A percentile compares a stretch with the other conserved stretches of the same genome.
phyloP scores from a whole-genome alignment of 2,113 vertebrate genomes.

The Scortum barcoo region DNA sequence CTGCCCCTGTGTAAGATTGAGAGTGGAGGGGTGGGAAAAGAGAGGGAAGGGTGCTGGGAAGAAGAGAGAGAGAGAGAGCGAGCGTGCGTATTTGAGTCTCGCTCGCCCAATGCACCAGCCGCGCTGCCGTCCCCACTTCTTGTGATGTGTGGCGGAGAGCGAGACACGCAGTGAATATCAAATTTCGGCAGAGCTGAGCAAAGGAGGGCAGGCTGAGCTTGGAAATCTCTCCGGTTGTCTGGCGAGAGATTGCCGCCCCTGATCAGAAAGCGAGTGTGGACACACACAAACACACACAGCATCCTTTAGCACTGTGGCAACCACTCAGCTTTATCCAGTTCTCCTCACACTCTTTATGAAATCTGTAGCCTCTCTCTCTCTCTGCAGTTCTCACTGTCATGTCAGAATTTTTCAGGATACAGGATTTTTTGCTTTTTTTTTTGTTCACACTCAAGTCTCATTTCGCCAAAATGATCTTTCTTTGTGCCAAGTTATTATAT shows the following conservation, averaged over 20 bases:
- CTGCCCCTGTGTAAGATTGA: slow-evolving; percentile 25
- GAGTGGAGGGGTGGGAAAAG: slow-evolving; percentile 1
- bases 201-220: slow-evolving; percentile 60
- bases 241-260: slow-evolving; percentile 30
- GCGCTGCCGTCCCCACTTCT: slow-evolving; percentile 29
- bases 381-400: neutral
- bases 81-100: neutral
- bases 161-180: slow-evolving; percentile 72
- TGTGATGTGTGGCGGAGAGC: slow-evolving; percentile 60
- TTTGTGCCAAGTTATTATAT: neutral
- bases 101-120: slow-evolving; percentile 61
- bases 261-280: slow-evolving; percentile 33
- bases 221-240: slow-evolving; percentile 54
- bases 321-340: neutral
- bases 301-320: slow-evolving; percentile 10
- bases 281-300: slow-evolving; percentile 6
- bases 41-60: slow-evolving; percentile 1
- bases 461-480: neutral
- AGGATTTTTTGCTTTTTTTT: neutral
- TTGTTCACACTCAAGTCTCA: neutral
- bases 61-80: slow-evolving; percentile 14
- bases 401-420: neutral
- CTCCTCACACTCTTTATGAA: slow-evolving; percentile 6
- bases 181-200: slow-evolving; percentile 53
- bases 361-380: slow-evolving; percentile 15